These are phyloP conservation scores for Trypoxylus dichotomus DNA, from an alignment of 1,140 invertebrate genomes.

Conservation along the genomic window DNA sequence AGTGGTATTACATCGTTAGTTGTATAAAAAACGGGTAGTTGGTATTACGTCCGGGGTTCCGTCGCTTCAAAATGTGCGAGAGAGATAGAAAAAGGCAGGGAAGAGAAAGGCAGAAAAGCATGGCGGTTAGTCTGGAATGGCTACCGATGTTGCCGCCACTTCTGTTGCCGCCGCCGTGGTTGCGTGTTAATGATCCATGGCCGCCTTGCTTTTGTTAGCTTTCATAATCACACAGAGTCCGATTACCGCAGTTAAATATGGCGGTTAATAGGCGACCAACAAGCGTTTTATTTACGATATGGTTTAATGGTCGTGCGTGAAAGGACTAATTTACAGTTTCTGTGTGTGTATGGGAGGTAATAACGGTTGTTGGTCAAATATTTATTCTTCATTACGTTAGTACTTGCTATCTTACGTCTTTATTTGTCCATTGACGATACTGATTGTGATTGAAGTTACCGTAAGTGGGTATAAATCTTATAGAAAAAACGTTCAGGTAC, in stretches of 20 bases:
- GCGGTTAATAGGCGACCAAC: constrained; percentile 29
- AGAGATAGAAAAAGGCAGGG: background rate
- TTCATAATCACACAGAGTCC: constrained; percentile 28
- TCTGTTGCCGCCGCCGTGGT: constrained; percentile 12
- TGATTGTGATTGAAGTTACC: background rate
- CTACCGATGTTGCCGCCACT: constrained; percentile 18
- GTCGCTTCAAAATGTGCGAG: background rate
- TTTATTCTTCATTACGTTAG: constrained; percentile 22
- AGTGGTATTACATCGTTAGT: background rate
- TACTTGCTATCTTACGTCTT: background rate
- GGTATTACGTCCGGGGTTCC: background rate
- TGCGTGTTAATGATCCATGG: constrained; percentile 29
- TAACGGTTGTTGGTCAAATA: constrained; percentile 13
- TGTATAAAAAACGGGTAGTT: constrained; percentile 13
- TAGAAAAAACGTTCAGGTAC: background rate
- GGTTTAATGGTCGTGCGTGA: constrained; percentile 29
- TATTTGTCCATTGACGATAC: background rate
- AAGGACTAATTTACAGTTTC: constrained; percentile 17
- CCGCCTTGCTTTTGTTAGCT: constrained; percentile 30
- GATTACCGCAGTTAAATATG: constrained; percentile 30
- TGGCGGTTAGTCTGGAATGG: constrained; percentile 11
- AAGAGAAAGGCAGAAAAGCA: background rate
- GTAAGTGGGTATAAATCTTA: background rate
- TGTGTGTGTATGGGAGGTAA: background rate
- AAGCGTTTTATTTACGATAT: constrained; percentile 29